Evolutionary conservation across 2,797 vertebrate genomes (phyloP), one percentile per base, ranked within the genome.

Genomic region (Aphelocoma californica): DNA sequence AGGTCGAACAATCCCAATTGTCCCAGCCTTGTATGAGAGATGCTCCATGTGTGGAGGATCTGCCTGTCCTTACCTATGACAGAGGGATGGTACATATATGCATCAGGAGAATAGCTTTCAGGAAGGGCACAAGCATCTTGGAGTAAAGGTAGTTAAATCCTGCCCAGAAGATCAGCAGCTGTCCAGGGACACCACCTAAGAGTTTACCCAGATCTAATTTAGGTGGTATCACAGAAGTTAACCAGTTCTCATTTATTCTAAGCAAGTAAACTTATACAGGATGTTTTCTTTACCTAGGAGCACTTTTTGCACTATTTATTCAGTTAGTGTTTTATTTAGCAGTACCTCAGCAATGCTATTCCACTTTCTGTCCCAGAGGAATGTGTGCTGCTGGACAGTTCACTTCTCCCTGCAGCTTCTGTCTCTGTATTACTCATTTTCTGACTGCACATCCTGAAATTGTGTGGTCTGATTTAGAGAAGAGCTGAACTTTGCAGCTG

Each of bases 381-480:
- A 42, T 44, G 19, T 15, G 31, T 92, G 34, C 38, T 82, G 79
- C 95, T 94, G 83, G 74, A 87, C 64, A 85, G 89, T 82, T 94
- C 78, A 48, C 62, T 79, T 91, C 62, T 81, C 42, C 14, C 40
- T 81, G 64, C 20, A 70, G 78, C 51, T 81, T 48, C 77, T 72
- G 7, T 14, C 67, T 72, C 14, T 26, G 2, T 54, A 64, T 79
- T 77, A 60, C 60, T 89, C 25, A 64, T 86, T 82, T 75, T 75
- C 67, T 77, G 67, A 70, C 50, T 70, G 71, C 60, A 64, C 60
- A 23, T 66, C 40, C 32, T 82, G 64, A 89, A 87, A 85, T 38
- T n/a, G 18, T 12, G 13, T 80, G 36, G 18, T 86, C 75, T 93
- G 75, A 71, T 84, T 87, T 85, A 91, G 23, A 66, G 78, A 87